Base-by-base conservation (phyloP, 2,888 invertebrate genomes). In the Tenthredo amoena region DNA sequence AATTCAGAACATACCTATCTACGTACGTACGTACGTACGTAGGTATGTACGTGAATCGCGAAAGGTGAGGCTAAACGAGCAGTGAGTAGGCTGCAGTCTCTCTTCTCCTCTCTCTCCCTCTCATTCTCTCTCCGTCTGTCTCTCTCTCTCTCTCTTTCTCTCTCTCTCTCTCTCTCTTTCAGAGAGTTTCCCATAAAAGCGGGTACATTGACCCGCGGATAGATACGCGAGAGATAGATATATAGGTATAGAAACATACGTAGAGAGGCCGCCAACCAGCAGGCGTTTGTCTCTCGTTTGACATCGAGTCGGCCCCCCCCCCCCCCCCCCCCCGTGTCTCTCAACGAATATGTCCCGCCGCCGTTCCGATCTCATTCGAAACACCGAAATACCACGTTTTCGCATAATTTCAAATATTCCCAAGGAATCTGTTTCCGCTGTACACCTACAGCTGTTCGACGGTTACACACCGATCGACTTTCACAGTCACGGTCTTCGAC, bases 151-250 rank as follows among this genome's bases (percentile, higher is more conserved):
- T 58, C 47, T 85, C 79, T 74, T 82, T 65, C 82, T 65, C 84
- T 65, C n/a, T n/a, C 76, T 77, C 65, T 84, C 68, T 85, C 62
- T 86, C 84, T 85, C 86, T 85, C 86, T 87, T 87, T 83, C 81
- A 50, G 81, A 58, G 34, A 81, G 62, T 81, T 81, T 62, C 81
- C 81, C 81, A 81, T 81, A 81, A 81, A 50, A 81, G 81, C 81
- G 81, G 21, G 81, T 81, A 81, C 81, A 62, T 81, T 81, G 81
- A 81, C 81, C 81, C 81, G 81, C 81, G 62, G 81, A 81, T 81
- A 81, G 81, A 50, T 81, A 81, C 81, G 81, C 81, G 81, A 81
- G 81, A 81, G 81, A 26, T 62, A 40, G 81, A 81, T 81, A 81
- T 81, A 81, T 81, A 81, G 81, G 62, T 81, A 81, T 37, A 81